Evolutionary conservation across 2,888 invertebrate genomes (phyloP), one percentile per base, ranked within the genome.

Genomic region (Mystacides longicornis): DNA sequence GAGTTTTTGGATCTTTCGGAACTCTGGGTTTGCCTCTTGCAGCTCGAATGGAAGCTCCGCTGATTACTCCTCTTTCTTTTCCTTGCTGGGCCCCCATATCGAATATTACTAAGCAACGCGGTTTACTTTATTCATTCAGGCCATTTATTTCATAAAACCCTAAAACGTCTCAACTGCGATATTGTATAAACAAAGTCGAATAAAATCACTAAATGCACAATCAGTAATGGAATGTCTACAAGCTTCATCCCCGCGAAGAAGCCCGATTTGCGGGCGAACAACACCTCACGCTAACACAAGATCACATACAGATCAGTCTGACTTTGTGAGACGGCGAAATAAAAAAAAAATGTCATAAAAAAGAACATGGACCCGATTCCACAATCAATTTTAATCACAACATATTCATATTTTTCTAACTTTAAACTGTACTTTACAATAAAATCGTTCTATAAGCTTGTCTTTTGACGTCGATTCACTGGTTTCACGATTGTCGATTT

Each of bases 71-170:
- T 71, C 89, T 85, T 79, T 93, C 93, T 78, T 93, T 93, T 72
- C 89, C 90, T 81, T 91, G 93, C 82, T 93, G 93, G 71, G 92
- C 92, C 74, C 93, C 93, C 93, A 93, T 93, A 72, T 71, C 77
- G 31, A 23, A 50, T 23, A 22, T 18, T 16, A 52, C 23, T 33
- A 33, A 18, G 33, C 20, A 49, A 52, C 33, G 23, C 47, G 47
- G 20, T 42, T 22, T 9, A 20, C 53, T 48, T 52, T 46, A 11
- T 47, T 48, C 42, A 33, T 43, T 27, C 22, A 19, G 49, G 23
- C 42, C 50, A 54, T 54, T 54, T 50, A 49, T 52, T 56, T 52
- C 49, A 56, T 52, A 56, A 52, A 49, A 11, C 45, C 49, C 31
- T 19, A 23, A 31, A 18, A 23, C 27, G 14, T 23, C n/a, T n/a